phyloP scores from a whole-genome alignment of 2,113 vertebrate genomes.

The Prinia subflava region DNA sequence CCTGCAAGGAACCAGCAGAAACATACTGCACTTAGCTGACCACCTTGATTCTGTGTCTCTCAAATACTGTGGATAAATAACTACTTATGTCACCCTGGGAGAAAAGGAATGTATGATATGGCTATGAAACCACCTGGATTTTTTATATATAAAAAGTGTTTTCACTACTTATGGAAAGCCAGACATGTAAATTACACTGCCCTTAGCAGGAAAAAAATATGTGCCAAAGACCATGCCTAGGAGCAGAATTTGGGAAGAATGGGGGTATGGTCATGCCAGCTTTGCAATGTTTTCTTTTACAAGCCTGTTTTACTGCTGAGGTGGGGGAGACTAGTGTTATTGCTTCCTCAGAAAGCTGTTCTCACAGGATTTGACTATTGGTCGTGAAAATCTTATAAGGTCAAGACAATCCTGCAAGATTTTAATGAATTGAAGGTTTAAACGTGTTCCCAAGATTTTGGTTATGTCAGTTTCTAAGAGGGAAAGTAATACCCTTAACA shows the following conservation, averaged over 20 bases:
- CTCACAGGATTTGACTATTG: constrained; percentile 32
- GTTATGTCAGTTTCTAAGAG: neutral
- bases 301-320: constrained; percentile 56
- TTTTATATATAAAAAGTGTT: constrained; percentile 58
- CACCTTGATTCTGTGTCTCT: constrained; percentile 18
- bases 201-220: constrained; percentile 31
- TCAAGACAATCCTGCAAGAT: constrained; percentile 13
- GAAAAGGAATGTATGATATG: constrained; percentile 61
- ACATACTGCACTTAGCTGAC: constrained; percentile 16
- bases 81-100: constrained; percentile 47
- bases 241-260: constrained; percentile 36
- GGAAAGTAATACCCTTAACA: neutral
- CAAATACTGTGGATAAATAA: constrained; percentile 47
- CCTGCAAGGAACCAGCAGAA: neutral
- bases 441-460: neutral
- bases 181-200: constrained; percentile 59
- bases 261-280: constrained; percentile 45
- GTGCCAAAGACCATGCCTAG: constrained; percentile 53
- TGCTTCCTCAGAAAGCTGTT: constrained; percentile 59
- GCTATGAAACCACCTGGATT: constrained; percentile 53
- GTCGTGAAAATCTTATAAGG: constrained; percentile 36
- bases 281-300: constrained; percentile 55
- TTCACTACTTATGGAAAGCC: constrained; percentile 55
- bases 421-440: constrained; percentile 7
- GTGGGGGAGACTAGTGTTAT: constrained; percentile 20